Evolutionary conservation across 2,888 invertebrate genomes (phyloP).

Genomic region (Disparrhopalites patrizii): DNA sequence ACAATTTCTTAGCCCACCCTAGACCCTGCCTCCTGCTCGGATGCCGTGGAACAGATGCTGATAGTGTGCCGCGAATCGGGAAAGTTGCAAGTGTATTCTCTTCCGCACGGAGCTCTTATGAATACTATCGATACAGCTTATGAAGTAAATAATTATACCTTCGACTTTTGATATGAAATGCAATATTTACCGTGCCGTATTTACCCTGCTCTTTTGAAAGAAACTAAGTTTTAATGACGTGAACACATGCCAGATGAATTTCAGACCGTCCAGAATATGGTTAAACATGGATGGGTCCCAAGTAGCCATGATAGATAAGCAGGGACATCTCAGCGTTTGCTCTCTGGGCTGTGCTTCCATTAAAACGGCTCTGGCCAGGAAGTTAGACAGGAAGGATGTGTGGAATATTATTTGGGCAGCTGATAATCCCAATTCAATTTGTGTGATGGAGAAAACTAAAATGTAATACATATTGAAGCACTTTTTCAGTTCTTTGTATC

Average conservation of each 20-base stretch:
- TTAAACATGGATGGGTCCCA: constrained; percentile 42
- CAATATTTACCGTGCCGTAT: too few relatives aligned
- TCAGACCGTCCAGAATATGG: constrained; percentile 26
- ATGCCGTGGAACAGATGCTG: constrained; percentile 75
- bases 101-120: constrained; percentile 79
- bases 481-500: too few relatives aligned
- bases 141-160: constrained; percentile 3
- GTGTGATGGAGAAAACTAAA: constrained; percentile 93
- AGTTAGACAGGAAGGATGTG: constrained; percentile 76
- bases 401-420: constrained; percentile 96
- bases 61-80: constrained; percentile 87
- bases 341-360: constrained; percentile 40
- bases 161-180: too few relatives aligned
- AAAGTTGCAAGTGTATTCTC: constrained; percentile 75
- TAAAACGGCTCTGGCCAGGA: constrained; percentile 36
- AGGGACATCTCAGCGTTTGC: constrained; percentile 15
- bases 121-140: constrained; percentile 14
- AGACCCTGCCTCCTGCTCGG: constrained; percentile 81
- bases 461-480: constrained; percentile 62
- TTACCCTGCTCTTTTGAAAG: too few relatives aligned
- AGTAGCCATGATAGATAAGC: constrained; percentile 40
- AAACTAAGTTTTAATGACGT: too few relatives aligned
- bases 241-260: constrained; percentile 20
- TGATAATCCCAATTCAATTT: constrained; percentile 86
- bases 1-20: constrained; percentile 56